Evolutionary conservation across 2,113 vertebrate genomes (phyloP), one percentile per base, ranked within the genome.

Genomic region (Columba janthina): DNA sequence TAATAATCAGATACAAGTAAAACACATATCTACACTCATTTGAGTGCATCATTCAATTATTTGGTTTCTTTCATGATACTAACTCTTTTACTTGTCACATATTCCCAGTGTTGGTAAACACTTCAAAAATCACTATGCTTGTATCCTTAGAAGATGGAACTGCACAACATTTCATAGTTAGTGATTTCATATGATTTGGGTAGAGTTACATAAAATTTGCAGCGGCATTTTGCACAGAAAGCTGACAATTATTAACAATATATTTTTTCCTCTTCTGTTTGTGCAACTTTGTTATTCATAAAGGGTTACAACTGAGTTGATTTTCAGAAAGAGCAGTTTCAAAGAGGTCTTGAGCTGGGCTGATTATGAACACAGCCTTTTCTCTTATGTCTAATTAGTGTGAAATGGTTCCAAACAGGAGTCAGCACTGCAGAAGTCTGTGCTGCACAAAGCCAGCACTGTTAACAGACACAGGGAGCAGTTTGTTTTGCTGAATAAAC

Each of bases 321-420:
- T 98, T 97, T 97, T 97, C 89, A 92, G 92, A 97, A 96, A 96
- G 92, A 97, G 79, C 70, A 71, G 60, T 93, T 97, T 97, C 95
- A 96, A 97, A 93, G 91, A 88, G 58, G 88, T 95, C 87, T 92
- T 90, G 91, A 96, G 93, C 84, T 58, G 64, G 54, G 44, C 85
- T 88, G 80, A 94, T 97, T 95, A 82, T 67, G 96, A 97, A 96
- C 95, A 95, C 91, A 57, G 91, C 54, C 93, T 98, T 98, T 98
- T 98, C 96, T 98, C 96, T 98, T 97, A 95, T 98, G 98, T 97
- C 95, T 98, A 98, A 98, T 98, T 98, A 98, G 96, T 97, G 97
- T 94, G 97, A 97, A 98, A 97, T 94, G 89, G 91, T 90, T 98
- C 96, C 97, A 97, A 97, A 97, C 93, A 97, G 96, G 95, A 98